Conservation (phyloP, 2,113 vertebrate genomes). For the Pterocles orientalis region DNA sequence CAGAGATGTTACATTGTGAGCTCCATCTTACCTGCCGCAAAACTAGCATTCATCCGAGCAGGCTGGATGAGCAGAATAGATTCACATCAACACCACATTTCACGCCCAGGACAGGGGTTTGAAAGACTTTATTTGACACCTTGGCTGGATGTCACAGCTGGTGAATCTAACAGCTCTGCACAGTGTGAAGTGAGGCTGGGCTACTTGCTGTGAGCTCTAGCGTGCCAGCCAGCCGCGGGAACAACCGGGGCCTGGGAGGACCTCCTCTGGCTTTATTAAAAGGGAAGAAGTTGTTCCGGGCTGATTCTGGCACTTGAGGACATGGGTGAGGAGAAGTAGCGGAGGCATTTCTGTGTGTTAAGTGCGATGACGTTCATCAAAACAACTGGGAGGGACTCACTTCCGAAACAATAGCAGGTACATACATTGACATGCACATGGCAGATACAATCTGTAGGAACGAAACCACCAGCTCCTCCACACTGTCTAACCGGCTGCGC, state of each 20-base stretch:
- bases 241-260: fast-evolving
- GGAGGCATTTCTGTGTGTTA: neutral
- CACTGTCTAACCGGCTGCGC: neutral
- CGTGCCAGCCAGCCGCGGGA: neutral
- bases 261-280: neutral
- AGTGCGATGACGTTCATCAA: neutral
- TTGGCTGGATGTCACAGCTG: conserved; percentile 43
- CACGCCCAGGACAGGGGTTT: conserved; percentile 18
- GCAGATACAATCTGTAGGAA: neutral
- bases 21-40: neutral
- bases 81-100: neutral
- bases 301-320: neutral
- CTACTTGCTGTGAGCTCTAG: conserved; percentile 11
- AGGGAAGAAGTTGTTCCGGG: neutral
- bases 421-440: neutral
- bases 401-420: neutral
- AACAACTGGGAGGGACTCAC: neutral
- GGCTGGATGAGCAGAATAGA: neutral
- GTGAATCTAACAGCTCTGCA: conserved; percentile 54
- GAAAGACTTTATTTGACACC: conserved; percentile 66
- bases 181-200: neutral
- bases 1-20: neutral
- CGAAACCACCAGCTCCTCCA: neutral
- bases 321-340: conserved; percentile 8
- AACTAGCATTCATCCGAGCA: neutral